A percentile compares a stretch with the other conserved stretches of the same genome.
These are phyloP conservation scores for Patella caerulea DNA, from an alignment of 2,888 invertebrate species.

Conservation along the genomic window DNA sequence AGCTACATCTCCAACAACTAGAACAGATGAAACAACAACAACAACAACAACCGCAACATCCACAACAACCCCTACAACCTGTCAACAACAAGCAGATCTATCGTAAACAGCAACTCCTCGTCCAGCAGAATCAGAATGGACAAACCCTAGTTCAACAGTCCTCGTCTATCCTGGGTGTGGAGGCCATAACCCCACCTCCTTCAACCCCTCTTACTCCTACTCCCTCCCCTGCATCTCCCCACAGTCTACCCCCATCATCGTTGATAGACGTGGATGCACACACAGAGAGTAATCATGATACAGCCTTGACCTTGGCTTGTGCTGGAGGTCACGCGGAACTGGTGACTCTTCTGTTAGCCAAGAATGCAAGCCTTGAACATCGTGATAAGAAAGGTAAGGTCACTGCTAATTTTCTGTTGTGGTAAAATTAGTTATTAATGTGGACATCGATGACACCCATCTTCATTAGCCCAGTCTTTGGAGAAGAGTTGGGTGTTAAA, in stretches of 20 bases:
- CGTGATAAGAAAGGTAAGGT: slow-evolving; percentile 87
- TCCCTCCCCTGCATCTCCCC: slow-evolving; percentile 62
- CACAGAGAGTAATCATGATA: slow-evolving; percentile 99
- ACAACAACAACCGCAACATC: slow-evolving; percentile 52
- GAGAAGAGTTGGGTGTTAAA: too few species aligned
- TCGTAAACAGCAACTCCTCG: slow-evolving; percentile 36
- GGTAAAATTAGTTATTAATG: neutral
- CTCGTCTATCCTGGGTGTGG: slow-evolving; percentile 48
- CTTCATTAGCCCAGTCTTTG: too few species aligned
- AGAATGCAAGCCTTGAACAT: slow-evolving; percentile 97
- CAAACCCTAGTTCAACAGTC: slow-evolving; percentile 20
- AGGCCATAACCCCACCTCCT: slow-evolving; percentile 58
- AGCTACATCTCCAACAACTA: slow-evolving; percentile 46
- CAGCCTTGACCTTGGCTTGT: slow-evolving; percentile 96
- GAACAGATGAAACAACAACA: slow-evolving; percentile 57
- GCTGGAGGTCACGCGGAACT: slow-evolving; percentile 94
- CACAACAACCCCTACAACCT: slow-evolving; percentile 49
- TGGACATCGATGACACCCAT: neutral
- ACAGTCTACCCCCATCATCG: slow-evolving; percentile 60
- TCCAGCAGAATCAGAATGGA: slow-evolving; percentile 38
- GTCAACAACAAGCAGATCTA: slow-evolving; percentile 37
- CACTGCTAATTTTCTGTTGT: too few species aligned
- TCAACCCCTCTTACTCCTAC: slow-evolving; percentile 63
- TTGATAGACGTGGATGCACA: slow-evolving; percentile 90
- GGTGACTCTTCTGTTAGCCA: slow-evolving; percentile 89